A percentile compares a stretch with the other conserved stretches of the same genome.
phyloP scores from a whole-genome alignment of 2,888 invertebrate species.

The Incurvaria masculella region DNA sequence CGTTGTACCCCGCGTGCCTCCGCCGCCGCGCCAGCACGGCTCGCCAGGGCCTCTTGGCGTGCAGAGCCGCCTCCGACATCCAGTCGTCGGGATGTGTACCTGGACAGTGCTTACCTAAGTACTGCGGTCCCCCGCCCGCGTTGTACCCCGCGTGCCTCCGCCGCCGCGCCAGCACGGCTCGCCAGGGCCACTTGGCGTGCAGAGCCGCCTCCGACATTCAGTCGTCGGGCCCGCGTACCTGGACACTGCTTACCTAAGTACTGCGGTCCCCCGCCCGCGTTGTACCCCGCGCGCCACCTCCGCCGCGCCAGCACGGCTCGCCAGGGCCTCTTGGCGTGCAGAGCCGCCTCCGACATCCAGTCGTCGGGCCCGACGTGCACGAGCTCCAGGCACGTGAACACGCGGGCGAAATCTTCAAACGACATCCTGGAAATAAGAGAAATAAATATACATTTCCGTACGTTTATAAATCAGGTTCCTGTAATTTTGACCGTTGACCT shows the following conservation, averaged over 20 bases:
- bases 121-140: slow-evolving; percentile 65
- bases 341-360: slow-evolving; percentile 66
- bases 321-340: slow-evolving; percentile 66
- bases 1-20: slow-evolving; percentile 68
- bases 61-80: slow-evolving; percentile 65
- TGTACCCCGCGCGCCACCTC: slow-evolving; percentile 66
- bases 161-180: slow-evolving; percentile 61
- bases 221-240: slow-evolving; percentile 56
- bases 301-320: slow-evolving; percentile 66
- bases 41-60: slow-evolving; percentile 65
- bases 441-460: background rate
- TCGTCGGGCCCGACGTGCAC: slow-evolving; percentile 76
- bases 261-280: slow-evolving; percentile 67
- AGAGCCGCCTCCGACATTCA: slow-evolving; percentile 61
- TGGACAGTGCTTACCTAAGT: slow-evolving; percentile 34
- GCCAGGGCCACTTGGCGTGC: slow-evolving; percentile 61
- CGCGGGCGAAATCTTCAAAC: slow-evolving; percentile 63
- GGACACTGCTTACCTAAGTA: slow-evolving; percentile 37
- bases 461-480: too few relatives aligned
- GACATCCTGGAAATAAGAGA: slow-evolving; percentile 59
- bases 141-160: slow-evolving; percentile 67
- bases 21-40: slow-evolving; percentile 65
- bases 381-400: slow-evolving; percentile 66
- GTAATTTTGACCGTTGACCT: too few relatives aligned
- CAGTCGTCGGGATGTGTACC: slow-evolving; percentile 76